Evolutionary conservation across 2,797 vertebrate genomes (phyloP), one percentile per base, ranked within the genome.

Genomic region (Acipenser oxyrinchus): DNA sequence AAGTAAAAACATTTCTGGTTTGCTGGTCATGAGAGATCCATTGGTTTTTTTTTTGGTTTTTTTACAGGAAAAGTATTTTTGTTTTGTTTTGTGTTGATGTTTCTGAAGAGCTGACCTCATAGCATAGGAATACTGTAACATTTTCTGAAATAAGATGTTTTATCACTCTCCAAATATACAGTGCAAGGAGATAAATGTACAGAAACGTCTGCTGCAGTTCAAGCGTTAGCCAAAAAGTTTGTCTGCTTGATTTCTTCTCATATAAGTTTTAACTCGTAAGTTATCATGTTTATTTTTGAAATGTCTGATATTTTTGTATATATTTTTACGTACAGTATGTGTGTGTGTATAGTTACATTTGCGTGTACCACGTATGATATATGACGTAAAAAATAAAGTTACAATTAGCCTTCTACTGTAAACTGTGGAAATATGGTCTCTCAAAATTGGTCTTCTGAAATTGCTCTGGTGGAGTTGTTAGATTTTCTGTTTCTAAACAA

Each of bases 391-490:
- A 69, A 73, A 64, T 66, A 60, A 68, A 69, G 64, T 12, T 55
- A 52, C 6, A 37, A 37, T 37, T 37, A 37, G 23, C 23, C 1
- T 37, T 37, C 23, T 37, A 37, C 23, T 37, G 23, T 37, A 37
- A 37, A 37, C 23, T 37, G 23, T 37, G 23, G 23, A 37, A 37
- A 37, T 37, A 4, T 37, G 23, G 23, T 37, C 23, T 37, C 23
- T 37, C 23, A 2, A 2, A 37, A 37, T 37, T 37, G 23, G 23
- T 37, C 23, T 37, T 37, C 5, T 80, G 80, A 78, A 82, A 81
- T 79, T 71, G 58, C 66, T 87, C 78, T 74, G 78, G 74, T 79
- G 79, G 85, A 87, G 81, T 73, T 78, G 75, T 79, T 75, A 71
- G 73, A 75, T 74, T 81, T 74, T 80, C 74, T 76, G 70, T 77